phyloP scores from a whole-genome alignment of 2,797 vertebrate species.

The Rhinichthys osculus region DNA sequence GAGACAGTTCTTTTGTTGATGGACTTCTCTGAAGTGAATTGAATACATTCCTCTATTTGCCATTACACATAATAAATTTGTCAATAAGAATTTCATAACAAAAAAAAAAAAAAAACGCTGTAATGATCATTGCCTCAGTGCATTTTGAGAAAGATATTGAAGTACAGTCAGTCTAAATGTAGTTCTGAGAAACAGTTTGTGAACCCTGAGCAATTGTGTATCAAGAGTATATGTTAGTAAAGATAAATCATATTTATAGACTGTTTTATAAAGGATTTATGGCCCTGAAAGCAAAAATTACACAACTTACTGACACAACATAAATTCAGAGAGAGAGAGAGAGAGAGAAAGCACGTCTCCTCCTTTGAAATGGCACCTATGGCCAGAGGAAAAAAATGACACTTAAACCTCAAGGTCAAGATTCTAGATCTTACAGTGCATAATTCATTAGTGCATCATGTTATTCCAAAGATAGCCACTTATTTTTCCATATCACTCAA shows the following conservation, averaged over 20 bases:
- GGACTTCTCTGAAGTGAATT: conserved; percentile 56
- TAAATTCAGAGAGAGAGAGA: neutral
- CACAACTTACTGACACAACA: neutral
- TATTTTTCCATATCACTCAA: neutral
- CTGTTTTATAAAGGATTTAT: neutral
- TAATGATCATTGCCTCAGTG: neutral
- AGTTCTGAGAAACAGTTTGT: neutral
- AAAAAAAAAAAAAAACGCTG: neutral
- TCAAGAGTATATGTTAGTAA: neutral
- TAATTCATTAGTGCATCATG: neutral
- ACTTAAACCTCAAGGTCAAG: neutral
- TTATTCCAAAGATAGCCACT: neutral
- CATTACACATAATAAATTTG: conserved; percentile 5
- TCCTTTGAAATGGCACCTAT: neutral
- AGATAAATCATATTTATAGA: conserved; percentile 1
- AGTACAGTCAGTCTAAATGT: neutral
- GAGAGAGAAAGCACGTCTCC: neutral
- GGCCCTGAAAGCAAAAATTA: neutral
- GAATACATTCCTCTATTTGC: neutral
- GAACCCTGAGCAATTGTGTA: neutral
- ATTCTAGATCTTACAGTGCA: neutral
- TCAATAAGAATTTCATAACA: neutral
- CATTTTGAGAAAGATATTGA: conserved; percentile 1
- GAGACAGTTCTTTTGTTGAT: conserved; percentile 66
- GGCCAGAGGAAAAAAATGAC: too few species aligned